These are phyloP conservation scores for Seira ritae DNA, from an alignment of 2,888 invertebrate genomes.

Conservation along the genomic window DNA sequence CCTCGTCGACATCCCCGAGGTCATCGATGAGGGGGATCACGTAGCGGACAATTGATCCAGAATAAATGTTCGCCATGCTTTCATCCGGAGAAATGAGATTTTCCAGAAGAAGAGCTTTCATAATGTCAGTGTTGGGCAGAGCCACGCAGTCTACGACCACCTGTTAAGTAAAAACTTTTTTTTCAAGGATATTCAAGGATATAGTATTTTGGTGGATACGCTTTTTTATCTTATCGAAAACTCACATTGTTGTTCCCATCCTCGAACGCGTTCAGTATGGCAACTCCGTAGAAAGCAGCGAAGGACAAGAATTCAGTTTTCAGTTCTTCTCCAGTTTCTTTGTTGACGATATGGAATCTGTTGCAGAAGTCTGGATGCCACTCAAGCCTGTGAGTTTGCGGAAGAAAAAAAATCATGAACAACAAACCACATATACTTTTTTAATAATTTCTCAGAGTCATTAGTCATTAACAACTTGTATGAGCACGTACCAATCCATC, in stretches of 20 bases:
- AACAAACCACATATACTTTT: neutral
- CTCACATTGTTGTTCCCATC: conserved; percentile 55
- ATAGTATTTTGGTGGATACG: neutral
- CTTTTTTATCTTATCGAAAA: neutral
- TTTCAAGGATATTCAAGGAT: conserved; percentile 1
- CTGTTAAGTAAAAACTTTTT: neutral
- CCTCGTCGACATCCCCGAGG: conserved; percentile 35
- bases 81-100: conserved; percentile 39
- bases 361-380: conserved; percentile 73
- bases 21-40: conserved; percentile 36
- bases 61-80: conserved; percentile 39
- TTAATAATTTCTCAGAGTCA: neutral
- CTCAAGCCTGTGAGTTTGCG: conserved; percentile 62
- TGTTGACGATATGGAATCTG: conserved; percentile 76
- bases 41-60: conserved; percentile 49
- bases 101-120: conserved; percentile 47
- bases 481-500: conserved; percentile 75
- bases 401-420: neutral
- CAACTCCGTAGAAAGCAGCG: conserved; percentile 75
- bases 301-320: conserved; percentile 75
- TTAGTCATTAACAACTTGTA: conserved; percentile 67
- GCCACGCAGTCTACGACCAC: conserved; percentile 48
- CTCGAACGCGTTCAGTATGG: conserved; percentile 46
- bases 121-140: conserved; percentile 44
- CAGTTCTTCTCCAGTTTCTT: conserved; percentile 75